A percentile compares a stretch with the other conserved stretches of the same genome.
Evolutionary conservation across 2,113 vertebrate genomes (phyloP).

Genomic region (Chascanopsetta lugubris): DNA sequence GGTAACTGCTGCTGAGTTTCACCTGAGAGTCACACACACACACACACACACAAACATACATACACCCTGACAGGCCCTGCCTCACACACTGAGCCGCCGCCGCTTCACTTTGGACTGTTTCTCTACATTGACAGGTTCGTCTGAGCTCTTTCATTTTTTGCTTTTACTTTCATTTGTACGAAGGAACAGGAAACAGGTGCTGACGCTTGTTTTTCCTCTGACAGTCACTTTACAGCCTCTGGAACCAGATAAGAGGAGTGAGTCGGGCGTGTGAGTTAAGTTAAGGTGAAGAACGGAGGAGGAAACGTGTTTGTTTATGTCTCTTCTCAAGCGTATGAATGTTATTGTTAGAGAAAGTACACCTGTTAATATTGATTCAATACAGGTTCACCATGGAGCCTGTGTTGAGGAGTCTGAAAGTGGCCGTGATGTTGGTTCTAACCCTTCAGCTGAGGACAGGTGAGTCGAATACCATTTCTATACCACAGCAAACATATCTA

Average conservation of each 20-base stretch:
- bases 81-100: slow-evolving; percentile 8
- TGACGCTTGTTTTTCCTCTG: neutral
- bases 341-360: too few species aligned
- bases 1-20: slow-evolving; percentile 65
- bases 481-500: neutral
- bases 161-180: slow-evolving; percentile 4
- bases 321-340: too few species aligned
- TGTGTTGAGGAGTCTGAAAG: slow-evolving; percentile 22
- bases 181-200: neutral
- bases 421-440: slow-evolving; percentile 51
- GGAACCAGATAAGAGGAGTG: neutral
- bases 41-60: too few species aligned
- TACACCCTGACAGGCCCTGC: too few species aligned
- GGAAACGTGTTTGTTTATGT: too few species aligned
- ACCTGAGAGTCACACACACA: slow-evolving; percentile 59
- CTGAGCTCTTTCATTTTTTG: neutral
- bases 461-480: neutral
- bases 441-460: slow-evolving; percentile 61
- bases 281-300: neutral
- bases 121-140: slow-evolving; percentile 55
- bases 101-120: slow-evolving; percentile 43
- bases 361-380: slow-evolving; percentile 20
- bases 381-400: slow-evolving; percentile 59
- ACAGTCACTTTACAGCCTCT: slow-evolving; percentile 7
- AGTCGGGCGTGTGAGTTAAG: neutral